Evolutionary conservation across 2,113 vertebrate species (phyloP).

Genomic region (Blennius ocellaris): DNA sequence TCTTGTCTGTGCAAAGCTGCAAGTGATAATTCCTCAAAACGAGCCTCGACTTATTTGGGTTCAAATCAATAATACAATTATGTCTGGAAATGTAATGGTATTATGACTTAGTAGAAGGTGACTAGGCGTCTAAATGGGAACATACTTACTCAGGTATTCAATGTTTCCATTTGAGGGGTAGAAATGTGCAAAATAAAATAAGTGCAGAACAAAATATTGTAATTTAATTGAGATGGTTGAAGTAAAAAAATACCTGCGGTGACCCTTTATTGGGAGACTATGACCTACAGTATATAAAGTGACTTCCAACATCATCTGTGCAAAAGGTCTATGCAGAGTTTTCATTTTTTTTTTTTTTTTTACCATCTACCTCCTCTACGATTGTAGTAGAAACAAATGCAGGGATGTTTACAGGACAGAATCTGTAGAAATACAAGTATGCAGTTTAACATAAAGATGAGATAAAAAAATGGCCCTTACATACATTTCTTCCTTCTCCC

Average conservation of each 20-base stretch:
- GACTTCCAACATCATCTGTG: background rate
- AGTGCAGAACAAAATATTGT: constrained; percentile 1
- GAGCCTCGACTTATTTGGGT: background rate
- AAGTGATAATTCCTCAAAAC: constrained; percentile 19
- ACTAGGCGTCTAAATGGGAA: constrained; percentile 5
- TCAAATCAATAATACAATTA: constrained; percentile 37
- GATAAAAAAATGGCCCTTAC: constrained; percentile 82
- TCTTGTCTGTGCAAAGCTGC: background rate
- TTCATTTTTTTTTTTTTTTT: background rate
- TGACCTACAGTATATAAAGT: background rate
- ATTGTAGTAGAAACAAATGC: background rate
- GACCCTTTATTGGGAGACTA: too few species aligned
- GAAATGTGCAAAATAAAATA: constrained; percentile 23
- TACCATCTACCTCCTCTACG: background rate
- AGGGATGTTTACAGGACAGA: background rate
- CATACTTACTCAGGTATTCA: constrained; percentile 5
- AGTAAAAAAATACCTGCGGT: background rate
- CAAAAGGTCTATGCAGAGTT: background rate
- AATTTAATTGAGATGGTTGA: constrained; percentile 22
- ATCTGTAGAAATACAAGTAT: background rate
- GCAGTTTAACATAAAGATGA: constrained; percentile 20
- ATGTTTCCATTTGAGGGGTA: constrained; percentile 17
- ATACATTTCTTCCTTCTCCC: constrained; percentile 95
- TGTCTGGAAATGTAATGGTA: constrained; percentile 5
- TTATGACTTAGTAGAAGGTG: constrained; percentile 14